Percentiles rank a stretch among this genome's conserved stretches.
These are phyloP conservation scores for Drosophila ezoana DNA, from an alignment of 2,888 invertebrate genomes.

Conservation along the genomic window DNA sequence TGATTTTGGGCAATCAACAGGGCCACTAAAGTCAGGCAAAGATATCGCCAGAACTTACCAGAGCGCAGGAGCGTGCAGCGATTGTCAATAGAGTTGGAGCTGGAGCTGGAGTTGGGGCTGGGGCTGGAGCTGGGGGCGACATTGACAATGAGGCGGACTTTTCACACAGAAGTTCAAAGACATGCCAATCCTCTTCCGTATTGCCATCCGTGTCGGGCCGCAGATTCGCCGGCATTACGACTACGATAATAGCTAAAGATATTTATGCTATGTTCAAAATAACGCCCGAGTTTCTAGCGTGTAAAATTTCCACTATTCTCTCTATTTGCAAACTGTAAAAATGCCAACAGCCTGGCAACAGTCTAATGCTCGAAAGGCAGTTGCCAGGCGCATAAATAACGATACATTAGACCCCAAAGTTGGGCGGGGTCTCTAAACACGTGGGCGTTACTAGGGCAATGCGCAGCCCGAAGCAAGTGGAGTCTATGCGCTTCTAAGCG, in stretches of 20 bases:
- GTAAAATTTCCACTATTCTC: too few relatives aligned
- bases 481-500: too few relatives aligned
- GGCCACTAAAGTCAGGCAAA: conserved; percentile 24
- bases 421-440: conserved; percentile 31
- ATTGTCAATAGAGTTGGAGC: not conserved
- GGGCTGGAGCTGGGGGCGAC: conserved; percentile 19
- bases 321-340: conserved; percentile 58
- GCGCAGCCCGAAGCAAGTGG: conserved; percentile 4
- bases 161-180: conserved; percentile 88
- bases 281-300: conserved; percentile 7
- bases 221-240: conserved; percentile 60
- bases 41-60: conserved; percentile 44
- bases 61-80: conserved; percentile 6
- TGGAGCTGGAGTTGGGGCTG: not conserved
- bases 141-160: conserved; percentile 50
- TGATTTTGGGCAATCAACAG: conserved; percentile 48
- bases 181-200: conserved; percentile 90
- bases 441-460: conserved; percentile 74
- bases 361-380: conserved; percentile 36
- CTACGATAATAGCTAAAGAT: not conserved
- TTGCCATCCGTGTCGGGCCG: conserved; percentile 82
- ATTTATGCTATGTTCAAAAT: not conserved
- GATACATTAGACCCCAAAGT: conserved; percentile 40
- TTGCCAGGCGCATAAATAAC: conserved; percentile 75
- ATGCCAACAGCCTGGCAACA: conserved; percentile 55